phyloP scores from a whole-genome alignment of 2,113 vertebrate species.

The Podarcis cretensis region DNA sequence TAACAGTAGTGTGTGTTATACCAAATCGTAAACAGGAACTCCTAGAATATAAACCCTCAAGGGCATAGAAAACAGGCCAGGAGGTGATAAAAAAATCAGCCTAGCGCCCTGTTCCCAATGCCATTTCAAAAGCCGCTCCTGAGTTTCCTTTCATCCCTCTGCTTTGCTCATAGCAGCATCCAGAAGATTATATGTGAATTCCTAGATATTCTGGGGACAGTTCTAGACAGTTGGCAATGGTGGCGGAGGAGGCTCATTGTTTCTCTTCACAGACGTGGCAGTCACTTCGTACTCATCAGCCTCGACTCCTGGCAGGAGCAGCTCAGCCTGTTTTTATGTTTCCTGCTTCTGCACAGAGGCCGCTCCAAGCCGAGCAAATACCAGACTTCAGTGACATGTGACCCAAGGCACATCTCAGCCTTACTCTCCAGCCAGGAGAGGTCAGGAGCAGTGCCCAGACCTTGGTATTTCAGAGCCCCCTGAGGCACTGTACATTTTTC shows the following conservation, averaged over 20 bases:
- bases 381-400: background rate
- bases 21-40: background rate
- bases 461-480: background rate
- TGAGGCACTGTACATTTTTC: constrained; percentile 2
- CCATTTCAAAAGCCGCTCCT: background rate
- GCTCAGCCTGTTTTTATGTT: constrained; percentile 54
- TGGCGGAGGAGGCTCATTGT: background rate
- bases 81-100: constrained; percentile 13
- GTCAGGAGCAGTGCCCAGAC: constrained; percentile 16
- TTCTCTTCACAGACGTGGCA: constrained; percentile 10
- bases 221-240: background rate
- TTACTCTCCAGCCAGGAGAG: constrained; percentile 18
- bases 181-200: constrained; percentile 7
- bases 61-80: background rate
- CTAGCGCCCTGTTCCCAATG: background rate
- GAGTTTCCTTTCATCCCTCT: background rate
- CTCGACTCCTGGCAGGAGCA: constrained; percentile 55
- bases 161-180: background rate
- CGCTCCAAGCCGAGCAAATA: constrained; percentile 30
- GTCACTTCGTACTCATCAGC: background rate
- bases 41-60: background rate
- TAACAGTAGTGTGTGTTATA: background rate
- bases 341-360: constrained; percentile 51
- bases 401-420: background rate
- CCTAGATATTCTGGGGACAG: constrained; percentile 19